Percentiles rank a stretch among this genome's conserved stretches.
Evolutionary conservation across 2,113 vertebrate species (phyloP).

Genomic region (Dissostichus mawsoni): DNA sequence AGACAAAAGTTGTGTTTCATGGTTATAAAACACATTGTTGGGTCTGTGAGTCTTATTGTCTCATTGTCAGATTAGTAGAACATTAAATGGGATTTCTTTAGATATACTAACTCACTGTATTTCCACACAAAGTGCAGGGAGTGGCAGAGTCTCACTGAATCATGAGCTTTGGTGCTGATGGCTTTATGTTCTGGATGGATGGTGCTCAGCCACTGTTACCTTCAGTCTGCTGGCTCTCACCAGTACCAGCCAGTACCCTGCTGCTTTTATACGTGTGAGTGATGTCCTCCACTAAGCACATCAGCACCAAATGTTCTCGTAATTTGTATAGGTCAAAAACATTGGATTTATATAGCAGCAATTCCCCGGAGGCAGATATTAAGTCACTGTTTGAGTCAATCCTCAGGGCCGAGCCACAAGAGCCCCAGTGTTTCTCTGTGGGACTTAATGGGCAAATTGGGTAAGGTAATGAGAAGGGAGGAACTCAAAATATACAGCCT

Average conservation of each 20-base stretch:
- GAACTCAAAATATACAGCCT: conserved; percentile 15
- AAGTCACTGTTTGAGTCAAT: conserved; percentile 52
- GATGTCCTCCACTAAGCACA: conserved; percentile 29
- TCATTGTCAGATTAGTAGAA: conserved; percentile 29
- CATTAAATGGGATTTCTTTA: background rate
- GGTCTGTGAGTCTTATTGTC: conserved; percentile 12
- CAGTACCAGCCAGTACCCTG: conserved; percentile 16
- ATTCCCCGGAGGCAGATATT: conserved; percentile 37
- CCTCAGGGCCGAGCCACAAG: conserved; percentile 24
- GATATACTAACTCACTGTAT: background rate
- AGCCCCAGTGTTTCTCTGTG: conserved; percentile 38
- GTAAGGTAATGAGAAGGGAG: conserved; percentile 42
- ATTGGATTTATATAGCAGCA: conserved; percentile 35
- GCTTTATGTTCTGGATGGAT: conserved; percentile 63
- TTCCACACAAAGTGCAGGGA: conserved; percentile 4
- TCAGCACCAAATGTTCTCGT: conserved; percentile 28
- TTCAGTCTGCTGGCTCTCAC: conserved; percentile 28
- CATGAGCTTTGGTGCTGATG: conserved; percentile 54
- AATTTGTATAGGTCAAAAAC: conserved; percentile 14
- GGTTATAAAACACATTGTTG: conserved; percentile 6
- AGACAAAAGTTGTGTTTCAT: too few relatives aligned
- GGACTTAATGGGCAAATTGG: conserved; percentile 19
- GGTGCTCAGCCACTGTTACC: conserved; percentile 17
- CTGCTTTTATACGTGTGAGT: conserved; percentile 19
- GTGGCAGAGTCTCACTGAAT: conserved; percentile 52